phyloP scores from a whole-genome alignment of 2,113 vertebrate species.

The Pterocles gutturalis region DNA sequence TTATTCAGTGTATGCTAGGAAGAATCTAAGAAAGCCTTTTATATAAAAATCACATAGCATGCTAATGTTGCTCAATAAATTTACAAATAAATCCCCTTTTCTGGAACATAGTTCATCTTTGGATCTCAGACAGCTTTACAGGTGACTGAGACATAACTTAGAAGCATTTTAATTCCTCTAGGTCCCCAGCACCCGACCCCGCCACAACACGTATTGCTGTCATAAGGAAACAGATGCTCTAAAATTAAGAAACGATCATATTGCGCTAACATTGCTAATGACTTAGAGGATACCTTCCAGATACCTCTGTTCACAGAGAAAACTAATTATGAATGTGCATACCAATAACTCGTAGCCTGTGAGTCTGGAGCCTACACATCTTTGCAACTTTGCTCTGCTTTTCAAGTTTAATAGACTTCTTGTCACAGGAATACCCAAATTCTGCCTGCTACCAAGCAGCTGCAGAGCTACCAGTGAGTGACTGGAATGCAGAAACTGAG shows the following conservation, averaged over 20 bases:
- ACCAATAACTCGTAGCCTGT: not conserved
- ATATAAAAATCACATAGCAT: not conserved
- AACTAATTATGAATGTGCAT: not conserved
- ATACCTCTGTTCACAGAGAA: not conserved
- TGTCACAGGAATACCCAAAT: not conserved
- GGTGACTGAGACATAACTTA: not conserved
- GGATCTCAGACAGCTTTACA: not conserved
- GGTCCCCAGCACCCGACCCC: not conserved
- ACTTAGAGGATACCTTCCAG: not conserved
- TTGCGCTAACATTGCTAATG: not conserved
- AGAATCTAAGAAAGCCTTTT: not conserved
- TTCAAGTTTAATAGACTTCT: not conserved
- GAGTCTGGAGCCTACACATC: not conserved
- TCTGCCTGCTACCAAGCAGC: not conserved
- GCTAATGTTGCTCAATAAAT: not conserved
- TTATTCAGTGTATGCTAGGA: not conserved
- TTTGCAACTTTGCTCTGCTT: not conserved
- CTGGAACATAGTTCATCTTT: not conserved
- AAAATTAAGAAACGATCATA: not conserved
- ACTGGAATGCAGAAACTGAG: not conserved
- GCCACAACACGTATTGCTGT: not conserved
- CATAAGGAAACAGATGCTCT: not conserved
- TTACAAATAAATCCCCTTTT: not conserved
- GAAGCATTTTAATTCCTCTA: not conserved
- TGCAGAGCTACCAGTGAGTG: not conserved